Evolutionary conservation across 1,140 invertebrate species (phyloP).

Genomic region (Drosophila mauritiana): DNA sequence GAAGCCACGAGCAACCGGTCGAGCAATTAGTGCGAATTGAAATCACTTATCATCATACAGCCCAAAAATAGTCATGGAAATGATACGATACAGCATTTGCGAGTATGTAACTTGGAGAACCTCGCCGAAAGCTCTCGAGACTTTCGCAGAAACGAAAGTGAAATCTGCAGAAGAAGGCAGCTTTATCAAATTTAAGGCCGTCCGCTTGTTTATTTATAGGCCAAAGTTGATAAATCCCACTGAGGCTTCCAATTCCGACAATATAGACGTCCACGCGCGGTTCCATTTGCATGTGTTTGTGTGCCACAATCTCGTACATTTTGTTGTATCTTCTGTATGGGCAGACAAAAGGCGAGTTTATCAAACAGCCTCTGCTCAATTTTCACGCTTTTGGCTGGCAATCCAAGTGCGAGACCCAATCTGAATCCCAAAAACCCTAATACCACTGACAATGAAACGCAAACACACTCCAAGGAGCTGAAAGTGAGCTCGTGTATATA

Average conservation of each 20-base stretch:
- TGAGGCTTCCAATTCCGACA: conserved; percentile 16
- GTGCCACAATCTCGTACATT: conserved; percentile 2
- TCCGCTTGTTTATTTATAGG: conserved; percentile 49
- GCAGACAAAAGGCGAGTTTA: conserved; percentile 76
- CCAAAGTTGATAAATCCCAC: conserved; percentile 46
- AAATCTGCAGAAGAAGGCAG: conserved; percentile 28
- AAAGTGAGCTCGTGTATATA: conserved; percentile 22
- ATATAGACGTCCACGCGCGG: conserved; percentile 27
- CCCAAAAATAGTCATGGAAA: conserved; percentile 26
- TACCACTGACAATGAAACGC: conserved; percentile 52
- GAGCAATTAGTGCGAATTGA: conserved; percentile 33
- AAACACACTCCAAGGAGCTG: conserved; percentile 20
- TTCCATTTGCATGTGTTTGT: conserved; percentile 16
- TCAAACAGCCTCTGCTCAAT: conserved; percentile 54
- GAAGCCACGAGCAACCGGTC: neutral
- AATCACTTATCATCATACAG: conserved; percentile 30
- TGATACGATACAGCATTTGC: neutral
- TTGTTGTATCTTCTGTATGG: conserved; percentile 10
- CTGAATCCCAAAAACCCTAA: conserved; percentile 1
- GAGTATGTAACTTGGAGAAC: neutral
- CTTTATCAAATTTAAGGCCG: conserved; percentile 42
- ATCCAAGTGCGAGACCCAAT: conserved; percentile 36
- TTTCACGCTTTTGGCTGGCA: conserved; percentile 71
- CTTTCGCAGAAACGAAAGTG: conserved; percentile 26
- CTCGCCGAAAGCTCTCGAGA: neutral